phyloP scores from a whole-genome alignment of 37 sponge, comb jelly and placozoan genomes.

The Halichondria panicea region DNA sequence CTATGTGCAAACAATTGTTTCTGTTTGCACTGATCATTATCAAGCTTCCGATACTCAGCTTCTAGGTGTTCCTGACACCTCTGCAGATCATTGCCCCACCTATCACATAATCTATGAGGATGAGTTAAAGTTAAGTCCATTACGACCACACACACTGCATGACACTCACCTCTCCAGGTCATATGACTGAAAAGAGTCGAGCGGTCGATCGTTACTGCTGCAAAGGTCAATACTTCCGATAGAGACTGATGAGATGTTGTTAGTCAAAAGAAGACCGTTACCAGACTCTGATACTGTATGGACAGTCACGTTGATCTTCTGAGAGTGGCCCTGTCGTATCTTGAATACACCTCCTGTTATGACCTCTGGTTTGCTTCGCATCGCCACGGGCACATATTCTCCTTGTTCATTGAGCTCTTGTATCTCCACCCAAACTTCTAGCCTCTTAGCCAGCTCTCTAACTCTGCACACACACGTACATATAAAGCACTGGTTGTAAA shows the following conservation, averaged over 20 bases:
- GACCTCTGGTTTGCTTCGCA: conserved; percentile 68
- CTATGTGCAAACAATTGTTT: too few relatives aligned
- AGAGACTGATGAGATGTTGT: conserved; percentile 61
- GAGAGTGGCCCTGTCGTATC: conserved; percentile 88
- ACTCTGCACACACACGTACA: too few relatives aligned
- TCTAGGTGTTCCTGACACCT: too few relatives aligned
- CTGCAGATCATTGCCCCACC: too few relatives aligned
- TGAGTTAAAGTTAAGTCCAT: too few relatives aligned
- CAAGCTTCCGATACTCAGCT: too few relatives aligned
- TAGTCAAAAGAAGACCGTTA: conserved; percentile 42
- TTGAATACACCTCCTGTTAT: conserved; percentile 85
- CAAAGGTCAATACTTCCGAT: conserved; percentile 77
- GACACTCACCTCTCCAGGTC: conserved; percentile 70
- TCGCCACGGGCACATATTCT: conserved; percentile 83
- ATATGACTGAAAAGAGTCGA: conserved; percentile 85
- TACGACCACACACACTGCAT: too few relatives aligned
- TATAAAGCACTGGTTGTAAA: too few relatives aligned
- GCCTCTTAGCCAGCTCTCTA: conserved; percentile 59
- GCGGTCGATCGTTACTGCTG: conserved; percentile 51
- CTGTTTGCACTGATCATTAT: too few relatives aligned
- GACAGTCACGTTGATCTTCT: conserved; percentile 70
- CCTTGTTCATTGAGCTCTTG: conserved; percentile 92
- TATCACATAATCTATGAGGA: too few relatives aligned
- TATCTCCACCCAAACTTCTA: conserved; percentile 89
- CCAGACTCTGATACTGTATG: conserved; percentile 34